Percentiles rank a stretch among this genome's conserved stretches.
phyloP scores from a whole-genome alignment of 2,113 vertebrate species.

The Cygnus atratus region DNA sequence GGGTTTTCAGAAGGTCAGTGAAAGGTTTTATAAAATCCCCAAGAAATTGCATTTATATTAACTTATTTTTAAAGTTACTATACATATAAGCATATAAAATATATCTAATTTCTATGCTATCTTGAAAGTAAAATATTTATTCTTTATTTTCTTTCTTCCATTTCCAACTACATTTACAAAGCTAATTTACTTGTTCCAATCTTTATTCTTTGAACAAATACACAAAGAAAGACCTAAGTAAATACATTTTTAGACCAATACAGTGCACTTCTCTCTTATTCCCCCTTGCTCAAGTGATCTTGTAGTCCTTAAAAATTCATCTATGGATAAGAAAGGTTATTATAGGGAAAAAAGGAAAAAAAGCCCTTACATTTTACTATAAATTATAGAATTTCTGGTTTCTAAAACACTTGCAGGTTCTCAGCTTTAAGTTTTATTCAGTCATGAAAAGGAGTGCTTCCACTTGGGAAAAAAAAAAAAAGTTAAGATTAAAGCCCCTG shows the following conservation, averaged over 20 bases:
- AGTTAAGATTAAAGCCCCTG: neutral
- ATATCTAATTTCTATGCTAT: neutral
- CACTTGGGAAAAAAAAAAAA: neutral
- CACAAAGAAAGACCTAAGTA: neutral
- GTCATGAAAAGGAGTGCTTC: neutral
- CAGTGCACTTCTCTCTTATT: neutral
- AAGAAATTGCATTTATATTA: neutral
- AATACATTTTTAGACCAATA: neutral
- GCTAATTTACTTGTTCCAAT: neutral
- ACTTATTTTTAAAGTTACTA: neutral
- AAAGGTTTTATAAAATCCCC: neutral
- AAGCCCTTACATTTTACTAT: neutral
- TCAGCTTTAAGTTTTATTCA: neutral
- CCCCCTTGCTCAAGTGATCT: neutral
- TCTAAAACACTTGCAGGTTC: neutral
- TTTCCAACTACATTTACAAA: neutral
- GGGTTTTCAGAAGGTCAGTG: neutral
- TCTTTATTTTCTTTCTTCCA: neutral
- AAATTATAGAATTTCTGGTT: neutral
- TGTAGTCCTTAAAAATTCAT: neutral
- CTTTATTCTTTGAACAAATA: neutral
- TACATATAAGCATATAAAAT: neutral
- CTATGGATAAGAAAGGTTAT: neutral
- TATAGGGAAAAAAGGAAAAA: neutral
- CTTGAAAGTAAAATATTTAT: neutral